Evolutionary conservation across 1,140 invertebrate species (phyloP), one percentile per base, ranked within the genome.

Genomic region (Scaptodrosophila lebanonensis): DNA sequence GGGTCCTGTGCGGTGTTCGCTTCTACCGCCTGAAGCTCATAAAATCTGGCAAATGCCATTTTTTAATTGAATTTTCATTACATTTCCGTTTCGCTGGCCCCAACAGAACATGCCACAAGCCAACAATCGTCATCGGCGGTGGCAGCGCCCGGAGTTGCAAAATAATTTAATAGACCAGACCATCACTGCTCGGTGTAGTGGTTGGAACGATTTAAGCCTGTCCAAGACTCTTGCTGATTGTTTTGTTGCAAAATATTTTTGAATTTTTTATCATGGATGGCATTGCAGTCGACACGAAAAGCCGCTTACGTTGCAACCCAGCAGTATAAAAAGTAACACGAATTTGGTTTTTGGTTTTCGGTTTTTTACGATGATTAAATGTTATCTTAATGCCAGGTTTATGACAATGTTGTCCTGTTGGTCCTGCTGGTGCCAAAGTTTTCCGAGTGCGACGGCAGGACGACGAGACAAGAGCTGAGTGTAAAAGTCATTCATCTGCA

Each of bases 1-100:
- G n/a, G n/a, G n/a, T 25, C 22, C 22, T 25, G 3, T 25, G 22
- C 22, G 22, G 3, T 25, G 3, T 45, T 32, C 59, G 38, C 8
- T 30, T 16, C 27, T 29, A 38, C 3, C 12, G 35, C 22, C 11
- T 45, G 40, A 27, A 39, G 7, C 49, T 60, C 42, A 44, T 73
- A 53, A 73, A 73, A 79, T 73, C 64, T 82, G 68, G 59, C 75
- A 79, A 79, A 79, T 79, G 64, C 75, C 68, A 73, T 71, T 79
- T 79, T 79, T 79, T 79, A 79, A 79, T 79, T 79, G 73, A 79
- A 79, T 79, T 79, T 79, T 82, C 73, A 79, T 79, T 79, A 79
- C 75, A 82, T 82, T 79, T 79, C 73, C 73, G 68, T 77, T 77
- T 71, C 53, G 57, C 35, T 66, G 66, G 66, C 52, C 51, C 38